Evolutionary conservation across 2,797 vertebrate genomes (phyloP).

Genomic region (Semotilus atromaculatus): DNA sequence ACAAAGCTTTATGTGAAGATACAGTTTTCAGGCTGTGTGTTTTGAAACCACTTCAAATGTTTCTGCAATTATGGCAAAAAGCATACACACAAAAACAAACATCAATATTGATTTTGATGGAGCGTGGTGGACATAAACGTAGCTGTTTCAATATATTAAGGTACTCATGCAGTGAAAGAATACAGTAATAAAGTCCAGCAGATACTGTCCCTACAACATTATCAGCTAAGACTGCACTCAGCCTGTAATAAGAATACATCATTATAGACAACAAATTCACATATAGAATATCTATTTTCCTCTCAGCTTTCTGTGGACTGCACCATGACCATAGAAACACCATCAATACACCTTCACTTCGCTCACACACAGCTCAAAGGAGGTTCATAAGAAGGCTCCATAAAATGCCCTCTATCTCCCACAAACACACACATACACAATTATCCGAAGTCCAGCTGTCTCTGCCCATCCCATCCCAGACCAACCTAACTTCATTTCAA

Average conservation of each 20-base stretch:
- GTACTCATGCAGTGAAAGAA: constrained; percentile 19
- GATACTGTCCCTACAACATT: constrained; percentile 44
- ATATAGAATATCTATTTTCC: not conserved
- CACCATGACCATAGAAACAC: not conserved
- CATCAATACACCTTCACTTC: constrained; percentile 38
- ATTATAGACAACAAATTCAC: constrained; percentile 9
- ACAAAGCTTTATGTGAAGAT: not conserved
- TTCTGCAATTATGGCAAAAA: constrained; percentile 1
- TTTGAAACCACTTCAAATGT: constrained; percentile 19
- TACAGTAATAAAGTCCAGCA: constrained; percentile 49
- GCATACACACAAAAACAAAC: constrained; percentile 40
- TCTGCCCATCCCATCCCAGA: constrained; percentile 14
- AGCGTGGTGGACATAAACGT: not conserved
- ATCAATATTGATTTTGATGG: constrained; percentile 26
- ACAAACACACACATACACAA: not conserved
- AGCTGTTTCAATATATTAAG: constrained; percentile 31
- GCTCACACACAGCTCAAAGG: constrained; percentile 29
- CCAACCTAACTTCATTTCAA: constrained; percentile 27
- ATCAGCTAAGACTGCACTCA: constrained; percentile 46
- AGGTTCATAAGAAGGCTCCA: constrained; percentile 24
- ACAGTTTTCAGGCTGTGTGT: not conserved
- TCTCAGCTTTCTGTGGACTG: not conserved
- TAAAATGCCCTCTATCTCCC: not conserved
- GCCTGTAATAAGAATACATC: constrained; percentile 24
- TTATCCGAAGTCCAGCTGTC: constrained; percentile 29